Evolutionary conservation across 2,113 vertebrate species (phyloP).

Genomic region (Struthio camelus): DNA sequence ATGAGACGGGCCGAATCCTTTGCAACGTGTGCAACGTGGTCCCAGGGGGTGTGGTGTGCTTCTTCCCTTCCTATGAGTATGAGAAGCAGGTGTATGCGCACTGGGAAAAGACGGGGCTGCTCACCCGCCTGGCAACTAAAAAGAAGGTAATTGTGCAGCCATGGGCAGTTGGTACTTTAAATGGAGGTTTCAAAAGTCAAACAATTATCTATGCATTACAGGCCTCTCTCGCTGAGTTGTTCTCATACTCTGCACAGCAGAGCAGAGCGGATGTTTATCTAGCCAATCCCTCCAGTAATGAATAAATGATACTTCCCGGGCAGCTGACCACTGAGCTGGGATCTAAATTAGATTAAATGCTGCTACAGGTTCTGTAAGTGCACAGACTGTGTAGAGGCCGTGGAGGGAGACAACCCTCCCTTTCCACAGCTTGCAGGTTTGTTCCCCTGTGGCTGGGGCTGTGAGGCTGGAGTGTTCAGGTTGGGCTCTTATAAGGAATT

Average conservation of each 20-base stretch:
- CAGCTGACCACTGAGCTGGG: not conserved
- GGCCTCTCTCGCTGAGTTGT: not conserved
- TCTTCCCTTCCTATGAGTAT: conserved; percentile 95
- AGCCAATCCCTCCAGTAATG: conserved; percentile 43
- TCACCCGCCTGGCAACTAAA: conserved; percentile 80
- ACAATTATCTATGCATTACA: not conserved
- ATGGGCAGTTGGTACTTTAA: not conserved
- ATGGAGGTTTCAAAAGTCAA: not conserved
- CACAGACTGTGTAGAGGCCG: not conserved
- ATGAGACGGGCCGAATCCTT: conserved; percentile 88
- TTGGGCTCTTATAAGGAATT: not conserved
- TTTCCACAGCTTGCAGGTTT: not conserved
- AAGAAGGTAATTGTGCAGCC: conserved; percentile 83
- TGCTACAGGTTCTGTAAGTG: not conserved
- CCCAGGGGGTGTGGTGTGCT: conserved; percentile 91
- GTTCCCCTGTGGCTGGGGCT: not conserved
- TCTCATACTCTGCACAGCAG: not conserved
- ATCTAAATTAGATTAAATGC: conserved; percentile 38
- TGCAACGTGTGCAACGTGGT: conserved; percentile 91
- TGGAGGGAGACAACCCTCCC: not conserved
- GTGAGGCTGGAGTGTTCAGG: not conserved
- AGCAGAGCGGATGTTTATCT: conserved; percentile 41
- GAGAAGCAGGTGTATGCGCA: conserved; percentile 81
- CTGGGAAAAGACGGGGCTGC: conserved; percentile 86
- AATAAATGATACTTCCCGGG: not conserved